Evolutionary conservation across 2,113 vertebrate species (phyloP), one percentile per base, ranked within the genome.

Genomic region (Phalacrocorax aristotelis): DNA sequence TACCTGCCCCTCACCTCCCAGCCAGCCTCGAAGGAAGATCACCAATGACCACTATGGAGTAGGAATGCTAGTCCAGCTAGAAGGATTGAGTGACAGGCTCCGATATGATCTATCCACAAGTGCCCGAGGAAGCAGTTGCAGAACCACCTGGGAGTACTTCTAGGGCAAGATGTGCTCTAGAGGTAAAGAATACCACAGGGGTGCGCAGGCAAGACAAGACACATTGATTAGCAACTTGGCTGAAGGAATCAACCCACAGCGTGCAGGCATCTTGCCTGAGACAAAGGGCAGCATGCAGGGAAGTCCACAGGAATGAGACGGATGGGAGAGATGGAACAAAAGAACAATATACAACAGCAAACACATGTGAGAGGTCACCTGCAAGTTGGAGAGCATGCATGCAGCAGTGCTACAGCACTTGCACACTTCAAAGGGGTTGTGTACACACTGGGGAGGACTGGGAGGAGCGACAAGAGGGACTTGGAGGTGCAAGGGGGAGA

Each of bases 301-400:
- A 60, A 57, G 29, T n/a, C 83, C 60, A 64, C 11, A 10, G 57
- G 80, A 89, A 68, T 1, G 17, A 65, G 46, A 66, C 6, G 10
- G 30, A 20, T 8, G 13, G 42, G 54, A 81, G n/a, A 83, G 54
- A 25, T 6, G 15, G 51, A 88, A 82, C 23, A 32, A 61, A 74
- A 88, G 22, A 57, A 70, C 29, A 66, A 22, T 40, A 48, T 57
- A 30, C 48, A 61, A 10, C 36, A 77, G 48, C 62, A 80, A n/a
- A 46, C 3, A 3, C 30, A 20, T 0, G 3, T 3, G 26, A 48
- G 49, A 74, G 15, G 46, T 29, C 34, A 10, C 25, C 19, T 32
- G 49, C 38, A 60, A 61, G 69, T 11, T 52, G 49, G 46, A 38
- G 17, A 60, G 18, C 14, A 9, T 0, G 5, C 5, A 49, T 0